Percentiles rank a stretch among this genome's conserved stretches.
Conservation (phyloP, 2,113 vertebrate genomes). For the Periophthalmus modestus region DNA sequence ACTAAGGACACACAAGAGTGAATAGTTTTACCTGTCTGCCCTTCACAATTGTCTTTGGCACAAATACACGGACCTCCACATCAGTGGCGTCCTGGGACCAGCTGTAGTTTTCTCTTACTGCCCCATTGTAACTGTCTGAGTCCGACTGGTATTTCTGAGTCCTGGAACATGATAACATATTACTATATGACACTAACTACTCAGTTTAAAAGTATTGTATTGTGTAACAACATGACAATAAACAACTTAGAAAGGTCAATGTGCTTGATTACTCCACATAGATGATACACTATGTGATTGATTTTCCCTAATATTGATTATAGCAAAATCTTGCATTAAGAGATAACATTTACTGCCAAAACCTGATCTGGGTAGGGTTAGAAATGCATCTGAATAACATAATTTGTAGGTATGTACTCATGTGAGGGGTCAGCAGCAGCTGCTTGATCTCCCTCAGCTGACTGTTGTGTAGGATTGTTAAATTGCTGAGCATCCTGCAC, state of each 20-base stretch:
- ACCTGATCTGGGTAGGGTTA: background rate
- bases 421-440: constrained; percentile 25
- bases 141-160: constrained; percentile 81
- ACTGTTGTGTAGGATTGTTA: background rate
- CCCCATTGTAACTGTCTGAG: constrained; percentile 95
- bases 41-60: constrained; percentile 84
- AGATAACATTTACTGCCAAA: too few relatives aligned
- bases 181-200: background rate
- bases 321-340: background rate
- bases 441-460: constrained; percentile 17
- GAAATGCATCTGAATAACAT: background rate
- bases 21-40: constrained; percentile 85
- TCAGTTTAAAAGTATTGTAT: too few relatives aligned
- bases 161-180: constrained; percentile 52
- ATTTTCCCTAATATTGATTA: too few relatives aligned
- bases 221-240: too few relatives aligned
- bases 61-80: constrained; percentile 90
- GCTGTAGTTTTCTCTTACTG: constrained; percentile 70
- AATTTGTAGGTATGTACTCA: constrained; percentile 27
- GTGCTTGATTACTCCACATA: background rate
- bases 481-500: background rate
- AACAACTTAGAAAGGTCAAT: background rate
- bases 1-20: background rate
- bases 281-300: background rate
- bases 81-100: constrained; percentile 91